phyloP scores from a whole-genome alignment of 1,140 invertebrate species.

The Neodiprion virginianus region DNA sequence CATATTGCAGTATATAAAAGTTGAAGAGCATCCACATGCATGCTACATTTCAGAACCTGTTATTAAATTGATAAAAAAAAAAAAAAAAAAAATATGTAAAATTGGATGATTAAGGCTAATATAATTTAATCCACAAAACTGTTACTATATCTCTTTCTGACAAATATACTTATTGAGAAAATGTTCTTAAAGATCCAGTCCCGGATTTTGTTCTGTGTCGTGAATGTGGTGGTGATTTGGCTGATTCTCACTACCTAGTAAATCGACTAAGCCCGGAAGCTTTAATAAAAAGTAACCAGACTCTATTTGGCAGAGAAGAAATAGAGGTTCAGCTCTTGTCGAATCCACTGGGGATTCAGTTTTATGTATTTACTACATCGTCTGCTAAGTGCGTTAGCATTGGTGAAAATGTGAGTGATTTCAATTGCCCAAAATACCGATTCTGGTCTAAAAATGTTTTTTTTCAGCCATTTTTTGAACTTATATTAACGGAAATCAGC shows the following conservation, averaged over 20 bases:
- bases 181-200: neutral
- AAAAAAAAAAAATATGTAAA: no score
- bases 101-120: no score
- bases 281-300: conserved; percentile 53
- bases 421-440: neutral
- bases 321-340: conserved; percentile 60
- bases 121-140: neutral
- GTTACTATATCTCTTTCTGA: neutral
- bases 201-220: conserved; percentile 61
- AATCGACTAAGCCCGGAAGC: conserved; percentile 59
- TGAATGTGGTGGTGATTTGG: conserved; percentile 62
- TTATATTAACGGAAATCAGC: neutral
- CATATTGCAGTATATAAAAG: no score
- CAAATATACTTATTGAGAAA: neutral
- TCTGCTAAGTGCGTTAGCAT: conserved; percentile 60
- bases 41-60: no score
- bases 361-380: conserved; percentile 58
- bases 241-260: conserved; percentile 59
- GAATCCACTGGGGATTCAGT: conserved; percentile 62
- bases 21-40: no score
- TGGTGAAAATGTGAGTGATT: conserved; percentile 38
- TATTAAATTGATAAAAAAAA: no score
- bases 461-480: conserved; percentile 4
- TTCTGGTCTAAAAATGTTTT: conserved; percentile 10
- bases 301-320: conserved; percentile 59